Evolutionary conservation across 2,888 invertebrate genomes (phyloP), one percentile per base, ranked within the genome.

Genomic region (Holacanthella duospinosa): DNA sequence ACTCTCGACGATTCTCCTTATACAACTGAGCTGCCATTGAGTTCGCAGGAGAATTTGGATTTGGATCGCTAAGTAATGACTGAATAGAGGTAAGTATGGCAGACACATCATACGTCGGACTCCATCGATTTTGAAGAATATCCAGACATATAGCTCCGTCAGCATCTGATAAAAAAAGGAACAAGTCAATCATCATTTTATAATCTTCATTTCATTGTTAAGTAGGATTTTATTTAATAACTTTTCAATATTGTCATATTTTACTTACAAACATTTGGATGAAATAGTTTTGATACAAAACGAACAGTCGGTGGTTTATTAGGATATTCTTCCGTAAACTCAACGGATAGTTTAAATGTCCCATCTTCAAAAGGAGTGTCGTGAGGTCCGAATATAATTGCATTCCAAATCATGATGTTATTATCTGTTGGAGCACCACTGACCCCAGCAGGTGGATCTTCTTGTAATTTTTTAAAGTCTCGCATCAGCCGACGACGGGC

Each of bases 321-420:
- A 68, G 99, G 99, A 80, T 99, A 99, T 83, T 99, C 99, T 85
- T 99, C 99, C 77, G 96, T 97, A 80, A 99, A 99, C 84, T 99
- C 97, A 83, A 99, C 91, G 74, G 95, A 95, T 77, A 99, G 83
- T 83, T 99, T 97, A 80, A 99, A 99, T 68, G 97, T 99, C 70
- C 99, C 99, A 83, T 99, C 99, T 81, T 99, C 99, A 80, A 99
- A 84, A 12, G 83, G 83, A 25, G 83, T 84, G 24, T 69, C 66
- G 24, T 62, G 63, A 1, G 67, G 69, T 2, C 60, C 99, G 81
- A 99, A 99, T 83, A 99, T 99, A 78, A 99, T 96, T 78, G 99
- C 99, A 84, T 99, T 97, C 99, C 99, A 99, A 79, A 97, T 89
- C 93, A 99, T 94, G 77, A 99, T 99, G 80, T 97, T 97, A 81